Percentiles rank a stretch among this genome's conserved stretches.
Evolutionary conservation across 2,797 vertebrate species (phyloP).

Genomic region (Tarsius wallacei): DNA sequence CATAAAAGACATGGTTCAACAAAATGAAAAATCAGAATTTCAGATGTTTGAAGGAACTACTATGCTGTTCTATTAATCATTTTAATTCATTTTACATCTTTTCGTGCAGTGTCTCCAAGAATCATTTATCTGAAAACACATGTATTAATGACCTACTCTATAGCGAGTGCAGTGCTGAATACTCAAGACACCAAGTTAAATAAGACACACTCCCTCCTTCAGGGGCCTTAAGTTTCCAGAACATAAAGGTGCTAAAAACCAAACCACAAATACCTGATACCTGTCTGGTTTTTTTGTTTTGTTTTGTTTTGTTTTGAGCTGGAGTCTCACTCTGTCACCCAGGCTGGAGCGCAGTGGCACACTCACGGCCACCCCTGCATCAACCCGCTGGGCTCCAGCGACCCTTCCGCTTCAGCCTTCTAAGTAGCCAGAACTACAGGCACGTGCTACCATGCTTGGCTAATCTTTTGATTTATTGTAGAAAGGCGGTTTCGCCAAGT

Average conservation of each 20-base stretch:
- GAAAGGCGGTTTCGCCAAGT: too few relatives aligned
- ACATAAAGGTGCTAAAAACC: slow-evolving; percentile 21
- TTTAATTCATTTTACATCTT: slow-evolving; percentile 66
- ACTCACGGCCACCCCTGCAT: too few relatives aligned
- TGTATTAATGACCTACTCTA: slow-evolving; percentile 43
- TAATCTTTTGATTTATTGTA: too few relatives aligned
- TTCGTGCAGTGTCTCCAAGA: slow-evolving; percentile 48
- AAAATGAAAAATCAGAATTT: slow-evolving; percentile 63
- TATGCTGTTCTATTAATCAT: background rate
- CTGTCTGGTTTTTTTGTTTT: too few relatives aligned
- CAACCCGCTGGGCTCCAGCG: too few relatives aligned
- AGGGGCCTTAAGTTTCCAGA: slow-evolving; percentile 14
- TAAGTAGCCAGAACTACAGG: too few relatives aligned
- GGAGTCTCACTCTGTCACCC: too few relatives aligned
- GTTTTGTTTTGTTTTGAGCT: too few relatives aligned
- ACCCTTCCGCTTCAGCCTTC: too few relatives aligned
- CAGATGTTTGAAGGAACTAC: slow-evolving; percentile 68
- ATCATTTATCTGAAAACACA: slow-evolving; percentile 42
- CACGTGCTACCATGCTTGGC: too few relatives aligned
- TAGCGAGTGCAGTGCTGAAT: slow-evolving; percentile 43
- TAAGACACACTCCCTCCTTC: slow-evolving; percentile 24
- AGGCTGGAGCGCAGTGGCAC: too few relatives aligned
- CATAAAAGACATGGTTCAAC: slow-evolving; percentile 59
- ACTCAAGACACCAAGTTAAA: slow-evolving; percentile 31
- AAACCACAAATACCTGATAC: slow-evolving; percentile 15